Evolutionary conservation across 2,797 vertebrate genomes (phyloP).

Genomic region (Margarornis squamiger): DNA sequence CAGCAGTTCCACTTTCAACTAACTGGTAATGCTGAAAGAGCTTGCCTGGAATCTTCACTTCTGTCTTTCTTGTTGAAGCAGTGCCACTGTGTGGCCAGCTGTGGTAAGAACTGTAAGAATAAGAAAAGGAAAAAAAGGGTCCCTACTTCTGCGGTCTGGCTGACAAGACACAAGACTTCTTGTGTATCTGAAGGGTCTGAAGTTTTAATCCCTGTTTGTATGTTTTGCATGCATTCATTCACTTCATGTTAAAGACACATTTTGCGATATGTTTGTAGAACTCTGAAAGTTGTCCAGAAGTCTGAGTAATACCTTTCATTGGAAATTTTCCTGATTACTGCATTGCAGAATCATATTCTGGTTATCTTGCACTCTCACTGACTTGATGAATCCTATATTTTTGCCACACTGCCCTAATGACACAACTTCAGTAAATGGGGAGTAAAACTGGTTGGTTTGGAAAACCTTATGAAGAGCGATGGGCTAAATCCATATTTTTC

Average conservation of each 20-base stretch:
- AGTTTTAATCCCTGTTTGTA: neutral
- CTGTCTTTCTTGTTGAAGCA: neutral
- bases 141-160: neutral
- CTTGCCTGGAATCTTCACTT: neutral
- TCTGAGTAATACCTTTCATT: neutral
- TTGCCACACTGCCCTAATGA: neutral
- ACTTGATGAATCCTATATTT: neutral
- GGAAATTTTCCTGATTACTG: neutral
- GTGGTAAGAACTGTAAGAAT: neutral
- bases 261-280: neutral
- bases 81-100: neutral
- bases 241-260: neutral
- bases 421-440: neutral
- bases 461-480: neutral
- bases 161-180: neutral
- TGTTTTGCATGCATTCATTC: neutral
- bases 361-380: neutral
- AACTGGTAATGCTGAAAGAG: neutral
- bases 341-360: neutral
- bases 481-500: neutral
- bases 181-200: neutral
- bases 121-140: rapidly evolving
- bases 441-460: neutral
- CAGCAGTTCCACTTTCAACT: rapidly evolving
- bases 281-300: neutral